These are phyloP conservation scores for Cotesia glomerata DNA, from an alignment of 1,140 invertebrate genomes.

Conservation along the genomic window DNA sequence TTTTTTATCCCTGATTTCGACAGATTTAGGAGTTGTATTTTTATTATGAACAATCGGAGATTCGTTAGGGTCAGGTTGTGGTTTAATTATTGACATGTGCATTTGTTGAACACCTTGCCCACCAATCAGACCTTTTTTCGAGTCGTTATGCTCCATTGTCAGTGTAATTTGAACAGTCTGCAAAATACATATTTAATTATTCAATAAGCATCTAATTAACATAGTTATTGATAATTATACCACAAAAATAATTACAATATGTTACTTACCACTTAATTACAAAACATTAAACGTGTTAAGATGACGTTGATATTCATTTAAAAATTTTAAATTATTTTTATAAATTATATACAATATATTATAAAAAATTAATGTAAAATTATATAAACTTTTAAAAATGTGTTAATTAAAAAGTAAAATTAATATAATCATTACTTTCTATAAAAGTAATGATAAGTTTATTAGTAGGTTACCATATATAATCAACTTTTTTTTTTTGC, in stretches of 20 bases:
- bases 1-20: neutral
- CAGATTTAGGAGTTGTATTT: neutral
- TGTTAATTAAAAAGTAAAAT: neutral
- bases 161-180: neutral
- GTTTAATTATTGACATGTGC: constrained; percentile 10
- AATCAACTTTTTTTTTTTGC: constrained; percentile 4
- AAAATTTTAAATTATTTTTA: no score
- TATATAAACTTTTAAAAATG: no score
- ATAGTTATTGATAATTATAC: neutral
- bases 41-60: neutral
- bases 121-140: constrained; percentile 4
- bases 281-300: no score
- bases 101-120: constrained; percentile 18
- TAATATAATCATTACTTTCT: neutral
- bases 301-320: no score
- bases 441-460: neutral
- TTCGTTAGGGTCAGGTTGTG: neutral
- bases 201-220: neutral
- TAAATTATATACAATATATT: no score
- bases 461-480: neutral
- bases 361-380: no score
- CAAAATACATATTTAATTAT: no score
- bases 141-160: neutral
- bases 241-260: no score
- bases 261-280: no score